phyloP scores from a whole-genome alignment of 2,113 vertebrate species.

The Lampris incognitus region DNA sequence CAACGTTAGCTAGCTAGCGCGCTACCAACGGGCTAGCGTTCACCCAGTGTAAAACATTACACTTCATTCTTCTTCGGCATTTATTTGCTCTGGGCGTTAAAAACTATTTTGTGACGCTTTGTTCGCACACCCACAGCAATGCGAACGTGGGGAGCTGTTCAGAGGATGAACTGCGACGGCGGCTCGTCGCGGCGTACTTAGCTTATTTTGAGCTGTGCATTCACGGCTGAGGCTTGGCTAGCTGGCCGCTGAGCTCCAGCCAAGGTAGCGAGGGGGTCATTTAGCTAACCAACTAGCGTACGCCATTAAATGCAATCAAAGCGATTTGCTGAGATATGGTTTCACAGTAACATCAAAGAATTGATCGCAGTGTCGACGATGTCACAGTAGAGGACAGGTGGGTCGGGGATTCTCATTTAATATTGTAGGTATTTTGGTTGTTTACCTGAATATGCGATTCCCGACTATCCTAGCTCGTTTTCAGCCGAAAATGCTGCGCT shows the following conservation, averaged over 20 bases:
- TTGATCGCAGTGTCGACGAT: slow-evolving; percentile 46
- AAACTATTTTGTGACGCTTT: background rate
- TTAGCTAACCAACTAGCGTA: slow-evolving; percentile 79
- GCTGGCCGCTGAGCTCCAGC: slow-evolving; percentile 76
- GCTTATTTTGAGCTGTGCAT: slow-evolving; percentile 59
- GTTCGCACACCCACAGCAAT: slow-evolving; percentile 1
- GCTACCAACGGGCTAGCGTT: slow-evolving; percentile 44
- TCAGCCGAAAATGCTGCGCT: slow-evolving; percentile 79
- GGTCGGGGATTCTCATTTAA: slow-evolving; percentile 49
- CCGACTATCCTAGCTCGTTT: slow-evolving; percentile 84
- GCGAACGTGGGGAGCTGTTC: background rate
- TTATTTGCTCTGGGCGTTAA: slow-evolving; percentile 46
- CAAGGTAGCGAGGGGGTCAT: slow-evolving; percentile 77
- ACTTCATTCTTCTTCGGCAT: slow-evolving; percentile 20
- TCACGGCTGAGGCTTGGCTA: slow-evolving; percentile 64
- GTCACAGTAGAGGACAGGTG: slow-evolving; percentile 28
- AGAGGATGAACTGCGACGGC: background rate
- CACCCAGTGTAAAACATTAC: slow-evolving; percentile 41
- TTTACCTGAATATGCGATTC: slow-evolving; percentile 86
- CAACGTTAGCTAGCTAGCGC: slow-evolving; percentile 50
- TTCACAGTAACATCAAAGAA: slow-evolving; percentile 25
- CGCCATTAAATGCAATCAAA: slow-evolving; percentile 64
- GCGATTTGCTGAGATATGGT: slow-evolving; percentile 29
- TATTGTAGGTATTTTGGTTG: slow-evolving; percentile 76
- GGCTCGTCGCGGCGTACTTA: slow-evolving; percentile 40